Percentiles rank a stretch among this genome's conserved stretches.
phyloP scores from a whole-genome alignment of 2,888 invertebrate genomes.

The Zaprionus obscuricornis region DNA sequence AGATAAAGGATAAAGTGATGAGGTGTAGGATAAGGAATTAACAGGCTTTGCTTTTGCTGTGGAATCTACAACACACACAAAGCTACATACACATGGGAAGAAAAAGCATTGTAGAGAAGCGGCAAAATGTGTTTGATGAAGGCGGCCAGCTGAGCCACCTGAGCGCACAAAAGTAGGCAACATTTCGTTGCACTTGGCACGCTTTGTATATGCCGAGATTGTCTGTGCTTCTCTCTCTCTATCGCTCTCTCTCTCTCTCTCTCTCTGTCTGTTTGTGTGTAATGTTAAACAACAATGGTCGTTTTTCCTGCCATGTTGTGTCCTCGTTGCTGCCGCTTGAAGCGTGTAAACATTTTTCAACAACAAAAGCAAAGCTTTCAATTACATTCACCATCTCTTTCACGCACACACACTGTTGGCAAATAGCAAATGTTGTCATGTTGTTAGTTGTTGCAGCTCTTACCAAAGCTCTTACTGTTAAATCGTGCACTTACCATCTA shows the following conservation, averaged over 20 bases:
- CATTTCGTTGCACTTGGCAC: slow-evolving; percentile 28
- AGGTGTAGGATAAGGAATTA: slow-evolving; percentile 19
- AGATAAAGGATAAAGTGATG: too few relatives aligned
- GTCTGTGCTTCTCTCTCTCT: neutral
- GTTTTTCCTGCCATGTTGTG: slow-evolving; percentile 35
- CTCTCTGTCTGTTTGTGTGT: slow-evolving; percentile 12
- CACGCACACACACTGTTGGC: neutral
- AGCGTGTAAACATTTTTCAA: slow-evolving; percentile 55
- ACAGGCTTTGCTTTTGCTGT: slow-evolving; percentile 1
- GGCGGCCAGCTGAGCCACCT: slow-evolving; percentile 47
- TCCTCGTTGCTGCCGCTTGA: slow-evolving; percentile 46
- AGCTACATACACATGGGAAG: too few relatives aligned
- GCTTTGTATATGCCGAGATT: neutral
- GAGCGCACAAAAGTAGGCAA: slow-evolving; percentile 54
- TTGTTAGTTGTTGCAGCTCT: slow-evolving; percentile 28
- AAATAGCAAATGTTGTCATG: slow-evolving; percentile 17
- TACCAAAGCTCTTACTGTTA: slow-evolving; percentile 19
- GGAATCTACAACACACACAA: too few relatives aligned
- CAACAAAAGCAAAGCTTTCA: slow-evolving; percentile 37
- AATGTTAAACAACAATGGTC: slow-evolving; percentile 38
- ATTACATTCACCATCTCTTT: slow-evolving; percentile 26
- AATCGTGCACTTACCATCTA: slow-evolving; percentile 9
- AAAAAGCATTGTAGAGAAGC: neutral
- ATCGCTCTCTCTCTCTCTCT: slow-evolving; percentile 3
- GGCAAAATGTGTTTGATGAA: slow-evolving; percentile 16